Conservation (phyloP, 2,888 invertebrate genomes). For the Chaetogeoica ovagalla region DNA sequence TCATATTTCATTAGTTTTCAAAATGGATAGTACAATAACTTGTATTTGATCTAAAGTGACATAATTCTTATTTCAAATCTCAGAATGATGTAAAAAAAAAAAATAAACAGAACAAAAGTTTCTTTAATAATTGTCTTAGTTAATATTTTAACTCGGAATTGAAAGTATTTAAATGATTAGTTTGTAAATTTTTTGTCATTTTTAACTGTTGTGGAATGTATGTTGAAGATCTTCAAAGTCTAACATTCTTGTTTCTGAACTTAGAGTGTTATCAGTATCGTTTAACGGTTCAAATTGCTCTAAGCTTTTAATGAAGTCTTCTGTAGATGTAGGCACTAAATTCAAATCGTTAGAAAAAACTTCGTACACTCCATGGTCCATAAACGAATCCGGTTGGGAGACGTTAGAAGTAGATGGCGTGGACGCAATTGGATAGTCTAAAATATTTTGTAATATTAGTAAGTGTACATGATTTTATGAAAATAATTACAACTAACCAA, state of each 20-base stretch:
- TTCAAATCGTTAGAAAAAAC: slow-evolving; percentile 44
- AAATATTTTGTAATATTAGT: background rate
- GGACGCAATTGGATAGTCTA: slow-evolving; percentile 41
- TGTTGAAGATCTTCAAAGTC: slow-evolving; percentile 51
- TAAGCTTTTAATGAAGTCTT: slow-evolving; percentile 49
- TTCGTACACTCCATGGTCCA: slow-evolving; percentile 40
- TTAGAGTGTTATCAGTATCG: slow-evolving; percentile 32
- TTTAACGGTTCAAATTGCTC: slow-evolving; percentile 47
- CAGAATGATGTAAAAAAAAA: background rate
- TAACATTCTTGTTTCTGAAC: slow-evolving; percentile 45
- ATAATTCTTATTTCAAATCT: background rate
- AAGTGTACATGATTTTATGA: background rate
- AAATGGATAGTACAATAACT: background rate
- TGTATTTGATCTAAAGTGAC: background rate
- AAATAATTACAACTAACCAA: slow-evolving; percentile 11
- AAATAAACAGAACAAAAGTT: background rate
- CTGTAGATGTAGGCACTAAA: slow-evolving; percentile 41
- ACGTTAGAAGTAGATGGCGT: slow-evolving; percentile 28
- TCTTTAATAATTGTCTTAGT: background rate
- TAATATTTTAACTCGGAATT: background rate
- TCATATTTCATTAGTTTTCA: no score
- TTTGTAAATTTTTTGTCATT: background rate
- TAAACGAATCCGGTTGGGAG: slow-evolving; percentile 38
- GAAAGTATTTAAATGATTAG: background rate
- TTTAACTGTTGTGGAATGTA: slow-evolving; percentile 29